Base-by-base conservation (phyloP, 2,797 vertebrate genomes). In the Cossypha dichroa region DNA sequence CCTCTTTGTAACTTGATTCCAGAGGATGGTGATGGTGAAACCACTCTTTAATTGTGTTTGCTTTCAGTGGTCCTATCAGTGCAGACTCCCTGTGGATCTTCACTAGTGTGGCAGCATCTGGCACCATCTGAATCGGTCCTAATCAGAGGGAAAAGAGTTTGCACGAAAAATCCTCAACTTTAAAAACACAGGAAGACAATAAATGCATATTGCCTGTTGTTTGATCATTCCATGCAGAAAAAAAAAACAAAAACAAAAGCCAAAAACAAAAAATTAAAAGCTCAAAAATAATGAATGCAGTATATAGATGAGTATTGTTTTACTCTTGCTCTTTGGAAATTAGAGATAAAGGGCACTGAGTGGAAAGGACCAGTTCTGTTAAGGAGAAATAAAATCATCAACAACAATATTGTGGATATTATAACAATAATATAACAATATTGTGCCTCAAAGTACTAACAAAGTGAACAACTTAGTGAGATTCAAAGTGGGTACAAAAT, bases 121-220 rank as follows among this genome's bases (percentile, higher is more conserved):
- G 98, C 43, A 98, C 98, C 96, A 98, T 97, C 92, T 98, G 96
- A 19, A 98, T 87, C 90, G 98, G 66, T 3, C 98, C 98, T 98
- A 74, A 63, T 72, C 59, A 93, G 64, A 77, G 4, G 79, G 54
- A 69, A 88, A 87, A 88, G 81, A 93, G 45, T 64, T 90, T 45
- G 72, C 22, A 72, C 85, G 69, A 94, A 87, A 95, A 95, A 64
- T 9, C 14, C 40, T 68, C 43, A 64, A 40, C 29, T 85, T 82
- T 13, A 66, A 68, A 91, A 87, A 74, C 48, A 48, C 3, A 64
- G 13, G 31, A 55, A 49, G 25, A 14, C 14, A 46, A 51, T 49
- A 54, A 49, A 34, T 18, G 7, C 9, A 22, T 18, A 67, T 9
- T 49, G 25, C 11, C 49, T 34, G 3, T 40, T 79, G 15, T 20